Evolutionary conservation across 2,888 invertebrate species (phyloP), one percentile per base, ranked within the genome.

Genomic region (Chelonus formosanus): DNA sequence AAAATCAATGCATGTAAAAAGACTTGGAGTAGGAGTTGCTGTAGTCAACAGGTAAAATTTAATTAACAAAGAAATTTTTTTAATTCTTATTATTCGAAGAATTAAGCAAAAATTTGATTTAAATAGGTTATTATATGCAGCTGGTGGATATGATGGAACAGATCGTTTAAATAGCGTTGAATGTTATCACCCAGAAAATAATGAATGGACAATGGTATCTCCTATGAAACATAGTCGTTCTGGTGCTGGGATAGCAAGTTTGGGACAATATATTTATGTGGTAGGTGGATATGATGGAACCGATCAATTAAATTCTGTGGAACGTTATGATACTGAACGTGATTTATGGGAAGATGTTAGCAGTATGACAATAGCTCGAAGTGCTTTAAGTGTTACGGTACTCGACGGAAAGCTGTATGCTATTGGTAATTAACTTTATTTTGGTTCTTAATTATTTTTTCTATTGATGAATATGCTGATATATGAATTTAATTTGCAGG

Each of bases 251-350:
- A 94, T 95, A 48, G 93, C 92, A 4, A 92, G 92, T 8, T 86
- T 96, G 76, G 93, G 92, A 78, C 94, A 95, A 79, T 92, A 88
- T 82, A 92, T 97, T 72, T 97, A 94, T 84, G 96, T 95, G n/a
- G 92, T 96, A 67, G 97, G 97, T 59, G 97, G 97, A n/a, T 96
- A 95, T 84, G 95, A 96, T 85, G 95, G 95, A 7, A 86, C 88
- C 55, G 88, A 89, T 67, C 96, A 96, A 83, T 86, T 97, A 59
- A 88, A 91, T 65, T 89, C 92, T 0, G 96, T 96, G 8, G 96
- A 97, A 86, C 88, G 91, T 36, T 96, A 93, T 84, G 94, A 95
- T 84, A 94, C 94, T 0, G 94, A 95, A 84, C 90, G 88, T 56
- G 89, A 93, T 80, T 81, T 85, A 2, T 97, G 96, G 97, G 91